phyloP scores from a whole-genome alignment of 2,797 vertebrate species.

The Epinephelus coioides region DNA sequence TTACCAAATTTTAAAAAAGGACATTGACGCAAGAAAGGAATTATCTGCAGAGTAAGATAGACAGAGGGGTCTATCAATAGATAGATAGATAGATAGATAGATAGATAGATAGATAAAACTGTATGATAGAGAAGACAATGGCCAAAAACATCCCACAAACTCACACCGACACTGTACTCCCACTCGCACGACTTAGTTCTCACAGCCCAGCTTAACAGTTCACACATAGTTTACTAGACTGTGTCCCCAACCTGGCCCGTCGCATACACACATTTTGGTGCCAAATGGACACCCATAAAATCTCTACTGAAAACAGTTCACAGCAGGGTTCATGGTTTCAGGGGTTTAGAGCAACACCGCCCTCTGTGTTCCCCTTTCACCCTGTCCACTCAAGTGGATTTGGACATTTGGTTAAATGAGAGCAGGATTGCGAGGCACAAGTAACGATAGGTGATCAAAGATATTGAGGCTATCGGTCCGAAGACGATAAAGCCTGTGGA shows the following conservation, averaged over 20 bases:
- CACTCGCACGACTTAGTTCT: constrained; percentile 58
- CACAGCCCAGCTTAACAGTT: constrained; percentile 53
- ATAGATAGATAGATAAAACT: constrained; percentile 9
- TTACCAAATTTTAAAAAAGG: too few species aligned
- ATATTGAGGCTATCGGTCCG: too few species aligned
- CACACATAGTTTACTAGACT: constrained; percentile 61
- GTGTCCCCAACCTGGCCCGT: constrained; percentile 38
- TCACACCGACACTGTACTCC: constrained; percentile 12
- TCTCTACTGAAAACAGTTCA: constrained; percentile 49
- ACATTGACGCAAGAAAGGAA: too few species aligned
- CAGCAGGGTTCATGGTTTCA: constrained; percentile 27
- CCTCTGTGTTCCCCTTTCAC: constrained; percentile 49
- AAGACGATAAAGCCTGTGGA: too few species aligned
- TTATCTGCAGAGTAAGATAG: too few species aligned
- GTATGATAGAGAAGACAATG: background rate
- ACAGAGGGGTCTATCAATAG: too few species aligned
- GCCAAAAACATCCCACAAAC: constrained; percentile 19
- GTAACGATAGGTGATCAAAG: background rate
- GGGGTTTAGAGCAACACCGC: constrained; percentile 32
- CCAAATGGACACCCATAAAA: constrained; percentile 56
- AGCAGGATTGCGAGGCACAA: background rate
- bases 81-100: background rate
- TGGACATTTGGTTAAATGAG: constrained; percentile 17
- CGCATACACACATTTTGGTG: constrained; percentile 41
- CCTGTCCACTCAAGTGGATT: constrained; percentile 24